Evolutionary conservation across 2,113 vertebrate genomes (phyloP).

Genomic region (Raja brachyura): DNA sequence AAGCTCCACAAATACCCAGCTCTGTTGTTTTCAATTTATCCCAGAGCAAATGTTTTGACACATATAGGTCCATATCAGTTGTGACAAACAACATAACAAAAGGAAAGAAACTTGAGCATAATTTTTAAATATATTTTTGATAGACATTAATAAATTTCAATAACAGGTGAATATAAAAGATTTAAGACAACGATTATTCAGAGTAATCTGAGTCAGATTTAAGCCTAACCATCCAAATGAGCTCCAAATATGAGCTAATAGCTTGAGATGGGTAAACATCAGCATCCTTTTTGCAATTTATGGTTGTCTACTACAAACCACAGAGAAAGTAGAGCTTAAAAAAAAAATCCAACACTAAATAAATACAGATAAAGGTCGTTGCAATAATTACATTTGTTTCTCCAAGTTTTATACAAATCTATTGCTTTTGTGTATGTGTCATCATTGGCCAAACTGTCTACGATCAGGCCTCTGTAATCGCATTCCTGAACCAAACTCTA

Average conservation of each 20-base stretch:
- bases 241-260: neutral
- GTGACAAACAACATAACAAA: neutral
- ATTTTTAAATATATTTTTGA: neutral
- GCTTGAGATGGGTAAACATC: neutral
- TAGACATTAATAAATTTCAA: neutral
- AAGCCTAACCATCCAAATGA: neutral
- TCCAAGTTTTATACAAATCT: neutral
- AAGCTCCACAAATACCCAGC: neutral
- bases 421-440: neutral
- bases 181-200: neutral
- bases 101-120: neutral
- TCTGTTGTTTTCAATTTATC: neutral
- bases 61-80: neutral
- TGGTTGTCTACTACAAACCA: neutral
- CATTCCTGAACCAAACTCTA: neutral
- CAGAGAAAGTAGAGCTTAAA: neutral
- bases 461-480: neutral
- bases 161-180: neutral
- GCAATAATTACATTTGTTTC: neutral
- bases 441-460: neutral
- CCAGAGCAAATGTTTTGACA: neutral
- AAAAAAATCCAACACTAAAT: neutral
- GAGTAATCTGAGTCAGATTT: neutral
- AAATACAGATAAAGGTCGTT: neutral
- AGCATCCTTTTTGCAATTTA: neutral